These are phyloP conservation scores for Cyprichromis sp. DNA, from an alignment of 2,113 vertebrate genomes.

Conservation along the genomic window DNA sequence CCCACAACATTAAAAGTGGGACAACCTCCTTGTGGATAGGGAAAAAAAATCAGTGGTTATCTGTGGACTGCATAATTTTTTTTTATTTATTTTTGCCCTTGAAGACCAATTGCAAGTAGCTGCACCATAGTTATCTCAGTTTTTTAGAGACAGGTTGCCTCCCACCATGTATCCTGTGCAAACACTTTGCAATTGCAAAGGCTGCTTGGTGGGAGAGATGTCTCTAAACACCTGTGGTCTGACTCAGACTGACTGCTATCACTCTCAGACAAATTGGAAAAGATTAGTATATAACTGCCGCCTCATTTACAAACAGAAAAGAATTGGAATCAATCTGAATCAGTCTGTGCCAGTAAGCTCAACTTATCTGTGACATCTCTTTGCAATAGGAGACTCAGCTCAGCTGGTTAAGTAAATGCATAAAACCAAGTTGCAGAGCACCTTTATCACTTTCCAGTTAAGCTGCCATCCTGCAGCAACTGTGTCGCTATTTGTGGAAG, in stretches of 20 bases:
- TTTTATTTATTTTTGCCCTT: background rate
- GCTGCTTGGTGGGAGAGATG: background rate
- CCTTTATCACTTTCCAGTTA: background rate
- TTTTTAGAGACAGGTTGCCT: background rate
- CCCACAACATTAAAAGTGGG: background rate
- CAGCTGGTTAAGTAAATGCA: background rate
- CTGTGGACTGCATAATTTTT: background rate
- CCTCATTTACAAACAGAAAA: background rate
- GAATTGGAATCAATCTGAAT: background rate
- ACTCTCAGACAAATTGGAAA: background rate
- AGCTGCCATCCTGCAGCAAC: background rate
- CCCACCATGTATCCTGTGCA: background rate
- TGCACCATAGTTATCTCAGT: background rate
- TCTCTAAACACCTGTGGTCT: background rate
- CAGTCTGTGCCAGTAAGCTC: background rate
- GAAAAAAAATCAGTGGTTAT: background rate
- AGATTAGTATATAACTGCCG: background rate
- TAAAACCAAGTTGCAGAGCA: background rate
- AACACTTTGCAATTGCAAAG: background rate
- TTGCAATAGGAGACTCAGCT: background rate
- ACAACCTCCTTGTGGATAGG: background rate
- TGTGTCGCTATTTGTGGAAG: background rate
- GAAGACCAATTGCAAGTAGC: background rate
- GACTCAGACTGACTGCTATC: background rate
- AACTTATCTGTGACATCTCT: background rate